These are phyloP conservation scores for Folsomia manolachei DNA, from an alignment of 2,888 invertebrate genomes.

Conservation along the genomic window DNA sequence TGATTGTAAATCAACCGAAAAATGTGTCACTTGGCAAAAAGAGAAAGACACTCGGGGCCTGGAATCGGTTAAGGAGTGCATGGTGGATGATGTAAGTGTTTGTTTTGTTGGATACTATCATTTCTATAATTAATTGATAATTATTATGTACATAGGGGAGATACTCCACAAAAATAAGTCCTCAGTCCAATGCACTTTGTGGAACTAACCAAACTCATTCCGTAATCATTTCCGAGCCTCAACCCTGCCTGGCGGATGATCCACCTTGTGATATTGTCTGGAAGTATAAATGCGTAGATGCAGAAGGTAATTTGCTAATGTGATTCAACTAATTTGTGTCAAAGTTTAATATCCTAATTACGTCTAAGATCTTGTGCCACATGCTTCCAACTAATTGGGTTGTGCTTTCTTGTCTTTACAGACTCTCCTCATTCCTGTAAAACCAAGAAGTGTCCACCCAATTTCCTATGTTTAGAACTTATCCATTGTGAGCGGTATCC, in stretches of 20 bases:
- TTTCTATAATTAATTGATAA: too few species aligned
- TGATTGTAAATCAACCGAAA: background rate
- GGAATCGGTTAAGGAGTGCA: background rate
- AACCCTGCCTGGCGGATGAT: constrained; percentile 14
- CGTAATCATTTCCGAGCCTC: constrained; percentile 15
- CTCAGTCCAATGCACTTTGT: constrained; percentile 21
- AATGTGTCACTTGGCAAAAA: background rate
- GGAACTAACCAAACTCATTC: constrained; percentile 18
- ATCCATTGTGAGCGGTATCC: background rate
- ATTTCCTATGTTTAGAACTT: background rate
- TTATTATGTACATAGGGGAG: constrained; percentile 14
- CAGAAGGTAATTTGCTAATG: too few species aligned
- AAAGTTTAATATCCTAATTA: too few species aligned
- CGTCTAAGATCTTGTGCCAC: too few species aligned
- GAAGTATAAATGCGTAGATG: constrained; percentile 27
- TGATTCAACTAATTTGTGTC: too few species aligned
- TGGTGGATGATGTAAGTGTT: background rate
- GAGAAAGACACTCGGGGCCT: background rate
- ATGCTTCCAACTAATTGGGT: too few species aligned
- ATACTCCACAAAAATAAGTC: constrained; percentile 28
- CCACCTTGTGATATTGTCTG: constrained; percentile 23
- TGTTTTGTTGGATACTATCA: too few species aligned
- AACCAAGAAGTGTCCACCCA: background rate
- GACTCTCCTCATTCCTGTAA: background rate
- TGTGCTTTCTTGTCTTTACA: too few species aligned